Base-by-base conservation (phyloP, 2,797 vertebrate species). In the Coilia nasus region DNA sequence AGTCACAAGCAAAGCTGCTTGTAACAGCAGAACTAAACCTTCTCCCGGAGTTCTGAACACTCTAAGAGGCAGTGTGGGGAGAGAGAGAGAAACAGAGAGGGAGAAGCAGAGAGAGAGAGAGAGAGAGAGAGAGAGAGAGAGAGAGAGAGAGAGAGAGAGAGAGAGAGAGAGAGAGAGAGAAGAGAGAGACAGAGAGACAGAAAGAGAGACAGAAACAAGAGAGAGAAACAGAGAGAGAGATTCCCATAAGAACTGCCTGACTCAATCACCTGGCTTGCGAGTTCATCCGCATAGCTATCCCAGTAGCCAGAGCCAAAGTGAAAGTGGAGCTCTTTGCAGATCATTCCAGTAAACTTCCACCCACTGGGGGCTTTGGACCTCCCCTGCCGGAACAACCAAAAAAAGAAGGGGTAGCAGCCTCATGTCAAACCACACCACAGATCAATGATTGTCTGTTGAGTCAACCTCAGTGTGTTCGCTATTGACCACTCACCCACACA, bases 331-430 rank as follows among this genome's bases (percentile, higher is more conserved):
- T 28, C 47, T 47, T 28, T 78, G 28, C 23, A 21, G 41, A 56
- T 85, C 75, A 35, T 86, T 88, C 75, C 87, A 59, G 87, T 87
- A 87, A 88, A 86, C 56, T 84, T 87, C 85, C 83, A 87, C 81
- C 71, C 54, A 84, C 10, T 44, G 11, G 64, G 44, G 71, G 47
- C 81, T 56, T 60, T n/a, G 56, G 44, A 28, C n/a, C 35, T n/a
- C 50, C 82, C 15, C 25, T 82, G 56, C 82, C 23, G 54, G 47
- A 28, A 82, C 31, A 59, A 41, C 75, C 67, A 75, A 83, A 81
- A 82, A 41, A 75, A 50, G 82, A 6, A 81, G 21, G 15, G 82
- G 46, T 71, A 60, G 59, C 64, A 23, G 67, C 17, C 81, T 59
- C 81, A 57, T 60, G 35, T 15, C 23, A 2, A 62, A n/a, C 35